phyloP scores from a whole-genome alignment of 2,797 vertebrate genomes.

The Prunella strophiata region DNA sequence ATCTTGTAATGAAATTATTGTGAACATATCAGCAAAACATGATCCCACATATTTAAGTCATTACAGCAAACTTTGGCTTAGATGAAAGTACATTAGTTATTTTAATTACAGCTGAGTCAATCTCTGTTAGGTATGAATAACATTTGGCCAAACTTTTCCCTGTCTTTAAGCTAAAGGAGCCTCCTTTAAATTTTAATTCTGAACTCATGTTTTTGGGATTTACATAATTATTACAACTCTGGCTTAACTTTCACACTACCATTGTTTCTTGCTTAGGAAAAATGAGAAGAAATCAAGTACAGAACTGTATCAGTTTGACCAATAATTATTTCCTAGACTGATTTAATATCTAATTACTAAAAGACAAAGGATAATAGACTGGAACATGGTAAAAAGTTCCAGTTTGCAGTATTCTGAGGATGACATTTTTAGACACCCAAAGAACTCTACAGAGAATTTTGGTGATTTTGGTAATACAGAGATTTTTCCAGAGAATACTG shows the following conservation, averaged over 20 bases:
- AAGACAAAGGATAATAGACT: not conserved
- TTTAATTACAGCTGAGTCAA: constrained; percentile 60
- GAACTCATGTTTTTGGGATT: not conserved
- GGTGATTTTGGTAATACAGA: not conserved
- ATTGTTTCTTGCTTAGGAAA: not conserved
- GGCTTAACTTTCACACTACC: not conserved
- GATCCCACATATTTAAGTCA: constrained; percentile 47
- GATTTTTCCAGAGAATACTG: not conserved
- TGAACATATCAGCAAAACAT: constrained; percentile 26
- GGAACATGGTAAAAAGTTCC: not conserved
- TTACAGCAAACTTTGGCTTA: constrained; percentile 15
- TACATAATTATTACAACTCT: not conserved
- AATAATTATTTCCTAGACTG: not conserved
- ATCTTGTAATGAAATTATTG: constrained; percentile 43
- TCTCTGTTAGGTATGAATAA: constrained; percentile 30
- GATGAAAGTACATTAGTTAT: constrained; percentile 51
- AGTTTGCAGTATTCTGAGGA: not conserved
- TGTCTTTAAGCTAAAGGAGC: not conserved
- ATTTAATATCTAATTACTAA: not conserved
- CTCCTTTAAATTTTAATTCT: constrained; percentile 2
- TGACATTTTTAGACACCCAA: not conserved
- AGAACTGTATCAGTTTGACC: not conserved
- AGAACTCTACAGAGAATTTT: not conserved
- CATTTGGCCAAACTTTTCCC: constrained; percentile 15
- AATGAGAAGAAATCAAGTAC: not conserved